Evolutionary conservation across 2,113 vertebrate genomes (phyloP), one percentile per base, ranked within the genome.

Genomic region (Alethe diademata): DNA sequence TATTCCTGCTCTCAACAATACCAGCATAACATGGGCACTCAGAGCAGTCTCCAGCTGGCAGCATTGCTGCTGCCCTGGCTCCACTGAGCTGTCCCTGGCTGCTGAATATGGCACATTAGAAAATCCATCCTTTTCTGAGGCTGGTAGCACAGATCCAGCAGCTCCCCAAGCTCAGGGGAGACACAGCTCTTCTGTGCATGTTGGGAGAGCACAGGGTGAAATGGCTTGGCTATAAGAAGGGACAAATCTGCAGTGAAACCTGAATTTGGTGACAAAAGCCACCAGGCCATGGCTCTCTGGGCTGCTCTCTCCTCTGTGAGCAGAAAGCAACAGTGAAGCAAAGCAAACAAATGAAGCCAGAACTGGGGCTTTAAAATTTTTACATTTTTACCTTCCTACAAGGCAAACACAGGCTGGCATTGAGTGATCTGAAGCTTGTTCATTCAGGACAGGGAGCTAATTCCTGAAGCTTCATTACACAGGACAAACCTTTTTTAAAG

Each of bases 101-200:
- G 61, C 45, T 5, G 6, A 65, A 42, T 42, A 17, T 0, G 1
- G 48, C 1, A 1, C 19, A 3, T 8, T 70, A 69, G 38, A 75
- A 79, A 71, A 58, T 13, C 48, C 6, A 4, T 66, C 65, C 51
- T 79, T 81, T 87, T 42, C 69, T 4, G 2, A 78, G 26, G 86
- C 24, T 71, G 38, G 29, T 13, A 54, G 51, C 53, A 58, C 28
- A 75, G 60, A 53, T 19, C 51, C 58, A n/a, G 24, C 19, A 26
- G 31, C 54, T 65, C 14, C 53, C 18, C 0, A 0, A 42, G 53
- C 29, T 51, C 47, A 11, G 17, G 17, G 12, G 4, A 14, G 17
- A 26, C 31, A 24, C 70, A 73, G 67, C 36, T 83, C 35, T 65
- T 51, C 2, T 1, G 47, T 23, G 72, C 33, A 11, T 43, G 25